Conservation (phyloP, 2,113 vertebrate genomes). For the Trogon melanurus region DNA sequence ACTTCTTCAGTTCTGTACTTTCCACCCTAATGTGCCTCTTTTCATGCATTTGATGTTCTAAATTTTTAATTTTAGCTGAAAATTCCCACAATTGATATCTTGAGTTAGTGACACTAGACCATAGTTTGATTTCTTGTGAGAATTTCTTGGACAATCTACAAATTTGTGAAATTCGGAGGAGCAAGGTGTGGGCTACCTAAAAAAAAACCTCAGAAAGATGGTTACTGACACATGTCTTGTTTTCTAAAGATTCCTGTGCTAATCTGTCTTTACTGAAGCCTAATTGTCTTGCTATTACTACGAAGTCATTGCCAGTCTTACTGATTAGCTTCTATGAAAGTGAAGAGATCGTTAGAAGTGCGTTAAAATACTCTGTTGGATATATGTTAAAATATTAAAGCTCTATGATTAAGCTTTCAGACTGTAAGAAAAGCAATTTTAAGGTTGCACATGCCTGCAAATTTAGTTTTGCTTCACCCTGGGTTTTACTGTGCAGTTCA, state of each 20-base stretch:
- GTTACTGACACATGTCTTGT: neutral
- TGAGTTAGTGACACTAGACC: neutral
- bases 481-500: neutral
- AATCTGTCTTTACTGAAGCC: neutral
- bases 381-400: constrained; percentile 25
- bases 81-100: neutral
- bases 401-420: constrained; percentile 16
- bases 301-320: neutral
- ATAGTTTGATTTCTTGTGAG: neutral
- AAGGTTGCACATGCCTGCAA: neutral
- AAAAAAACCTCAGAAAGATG: neutral
- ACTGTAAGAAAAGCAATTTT: constrained; percentile 9
- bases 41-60: neutral
- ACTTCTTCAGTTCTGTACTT: neutral
- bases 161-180: neutral
- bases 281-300: neutral
- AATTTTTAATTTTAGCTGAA: neutral
- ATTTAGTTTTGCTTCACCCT: neutral
- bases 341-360: neutral
- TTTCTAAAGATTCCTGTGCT: neutral
- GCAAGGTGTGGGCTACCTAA: neutral
- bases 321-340: neutral
- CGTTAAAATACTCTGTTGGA: neutral
- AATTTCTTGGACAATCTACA: neutral
- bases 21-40: neutral